Conservation (phyloP, 2,113 vertebrate genomes). For the Tachysurus vachellii region DNA sequence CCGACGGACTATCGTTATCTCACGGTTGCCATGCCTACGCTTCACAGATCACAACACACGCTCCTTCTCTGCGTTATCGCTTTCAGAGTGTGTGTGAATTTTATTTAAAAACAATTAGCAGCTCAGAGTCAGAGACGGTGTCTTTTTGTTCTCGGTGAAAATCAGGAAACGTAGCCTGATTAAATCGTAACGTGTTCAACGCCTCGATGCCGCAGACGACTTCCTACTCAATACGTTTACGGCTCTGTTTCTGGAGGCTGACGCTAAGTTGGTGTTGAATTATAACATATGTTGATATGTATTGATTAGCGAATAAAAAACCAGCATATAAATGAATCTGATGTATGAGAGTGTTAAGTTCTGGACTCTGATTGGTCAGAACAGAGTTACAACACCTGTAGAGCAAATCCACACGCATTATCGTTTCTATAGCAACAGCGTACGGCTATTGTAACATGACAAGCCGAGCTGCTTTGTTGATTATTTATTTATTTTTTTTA, state of each 20-base stretch:
- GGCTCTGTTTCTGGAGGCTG: not conserved
- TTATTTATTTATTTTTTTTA: too few species aligned
- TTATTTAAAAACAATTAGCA: not conserved
- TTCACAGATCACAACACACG: slow-evolving; percentile 20
- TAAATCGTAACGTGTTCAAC: not conserved
- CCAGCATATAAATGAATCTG: not conserved
- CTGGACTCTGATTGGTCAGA: not conserved
- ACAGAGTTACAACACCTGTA: not conserved
- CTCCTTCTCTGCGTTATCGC: slow-evolving; percentile 52
- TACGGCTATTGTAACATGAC: not conserved
- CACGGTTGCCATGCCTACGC: not conserved
- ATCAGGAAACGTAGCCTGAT: not conserved
- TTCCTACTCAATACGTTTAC: too few species aligned
- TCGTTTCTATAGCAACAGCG: not conserved
- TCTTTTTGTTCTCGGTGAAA: not conserved
- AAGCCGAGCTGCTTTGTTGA: not conserved
- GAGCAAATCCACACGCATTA: not conserved
- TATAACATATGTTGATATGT: too few species aligned
- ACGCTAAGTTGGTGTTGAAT: not conserved
- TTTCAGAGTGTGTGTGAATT: slow-evolving; percentile 9
- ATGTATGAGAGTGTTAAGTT: not conserved
- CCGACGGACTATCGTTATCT: slow-evolving; percentile 35
- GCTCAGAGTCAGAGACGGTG: slow-evolving; percentile 3
- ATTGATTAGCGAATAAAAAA: not conserved
- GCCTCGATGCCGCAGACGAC: too few species aligned